A percentile compares a stretch with the other conserved stretches of the same genome.
Conservation (phyloP, 35 echinoderm and acorn worm species). For the Lytechinus variegatus region DNA sequence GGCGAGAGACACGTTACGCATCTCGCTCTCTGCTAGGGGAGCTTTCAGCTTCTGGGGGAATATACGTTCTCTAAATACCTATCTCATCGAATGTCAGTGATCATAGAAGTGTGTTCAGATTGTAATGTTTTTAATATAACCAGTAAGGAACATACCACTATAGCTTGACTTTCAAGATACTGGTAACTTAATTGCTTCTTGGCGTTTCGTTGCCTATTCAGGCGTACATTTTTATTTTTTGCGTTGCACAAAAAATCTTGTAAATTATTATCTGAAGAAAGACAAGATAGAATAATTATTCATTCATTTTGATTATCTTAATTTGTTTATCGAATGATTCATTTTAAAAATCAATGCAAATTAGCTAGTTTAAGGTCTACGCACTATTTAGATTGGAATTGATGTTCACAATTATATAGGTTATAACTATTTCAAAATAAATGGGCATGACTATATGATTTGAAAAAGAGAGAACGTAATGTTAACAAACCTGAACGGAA, state of each 20-base stretch:
- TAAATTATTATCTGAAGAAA: too few relatives aligned
- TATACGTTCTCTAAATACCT: conserved; percentile 19
- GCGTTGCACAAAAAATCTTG: too few relatives aligned
- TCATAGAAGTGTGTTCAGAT: not conserved
- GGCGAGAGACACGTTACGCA: not conserved
- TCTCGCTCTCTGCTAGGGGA: not conserved
- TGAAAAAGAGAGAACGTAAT: not conserved
- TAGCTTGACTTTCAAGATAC: not conserved
- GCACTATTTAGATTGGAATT: too few relatives aligned
- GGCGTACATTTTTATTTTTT: too few relatives aligned
- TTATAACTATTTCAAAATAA: not conserved
- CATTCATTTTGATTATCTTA: too few relatives aligned
- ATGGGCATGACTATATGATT: not conserved
- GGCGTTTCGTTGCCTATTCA: too few relatives aligned
- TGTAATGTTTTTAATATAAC: not conserved
- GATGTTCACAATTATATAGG: not conserved
- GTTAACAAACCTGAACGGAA: conserved; percentile 13
- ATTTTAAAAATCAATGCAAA: too few relatives aligned
- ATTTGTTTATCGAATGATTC: too few relatives aligned
- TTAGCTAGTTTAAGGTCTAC: too few relatives aligned
- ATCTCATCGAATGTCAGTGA: not conserved
- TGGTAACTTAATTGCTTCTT: too few relatives aligned
- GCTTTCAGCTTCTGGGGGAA: not conserved
- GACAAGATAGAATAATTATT: too few relatives aligned
- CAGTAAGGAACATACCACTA: not conserved